Base-by-base conservation (phyloP, 2,888 invertebrate species). In the Drosophila niveifrons region DNA sequence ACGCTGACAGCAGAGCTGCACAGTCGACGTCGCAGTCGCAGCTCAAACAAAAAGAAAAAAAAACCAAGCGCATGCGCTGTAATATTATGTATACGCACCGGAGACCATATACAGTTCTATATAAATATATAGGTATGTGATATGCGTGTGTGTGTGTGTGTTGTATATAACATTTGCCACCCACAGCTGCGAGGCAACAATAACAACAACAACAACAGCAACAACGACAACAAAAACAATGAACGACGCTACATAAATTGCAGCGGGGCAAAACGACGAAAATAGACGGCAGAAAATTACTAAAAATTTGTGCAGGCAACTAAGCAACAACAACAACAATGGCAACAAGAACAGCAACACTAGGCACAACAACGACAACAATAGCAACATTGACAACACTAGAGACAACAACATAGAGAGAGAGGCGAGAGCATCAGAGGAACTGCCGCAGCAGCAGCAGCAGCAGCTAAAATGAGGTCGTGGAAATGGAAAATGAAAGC, bases 401-500 rank as follows among this genome's bases (percentile, higher is more conserved):
- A 23, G 23, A 23, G 23, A 23, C 23, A 23, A 17, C 17, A 17
- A 23, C 23, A n/a, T n/a, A n/a, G 23, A 23, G 39, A 41, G 39
- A 41, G 36, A 41, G 36, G 55, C 23, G 2, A 23, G 2, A 23
- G 6, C 56, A 28, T 18, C 46, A 46, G 46, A 46, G 46, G 34
- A 56, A 56, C 23, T 57, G 61, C 57, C 44, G 63, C 41, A 58
- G 61, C 46, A 46, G 46, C 41, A 58, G 61, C 46, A 46, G 46
- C 61, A 39, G 63, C 41, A 47, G 50, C 47, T 58, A 62, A 91
- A 91, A 90, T 85, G 91, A 91, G 91, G 91, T 91, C 92, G 92
- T 89, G 90, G 88, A 91, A 91, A 91, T 89, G 90, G 92, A 91
- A 91, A 91, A 92, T 88, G 91, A 92, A 91, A 91, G 91, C 91